Evolutionary conservation across 1,140 invertebrate species (phyloP).

Genomic region (Archegozetes longisetosus): DNA sequence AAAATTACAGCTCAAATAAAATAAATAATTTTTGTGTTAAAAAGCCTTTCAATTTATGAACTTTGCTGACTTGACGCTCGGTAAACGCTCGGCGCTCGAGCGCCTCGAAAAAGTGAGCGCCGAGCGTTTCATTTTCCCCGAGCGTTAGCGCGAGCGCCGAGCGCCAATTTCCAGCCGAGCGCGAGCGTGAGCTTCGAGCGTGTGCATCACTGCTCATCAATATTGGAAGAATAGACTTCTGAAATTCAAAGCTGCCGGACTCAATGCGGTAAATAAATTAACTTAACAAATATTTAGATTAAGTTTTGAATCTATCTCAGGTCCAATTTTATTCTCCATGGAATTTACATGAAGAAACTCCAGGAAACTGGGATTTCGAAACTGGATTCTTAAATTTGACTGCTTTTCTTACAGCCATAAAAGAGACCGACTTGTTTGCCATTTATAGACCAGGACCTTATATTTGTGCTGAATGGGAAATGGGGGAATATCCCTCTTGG

Average conservation of each 20-base stretch:
- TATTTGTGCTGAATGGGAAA: slow-evolving; percentile 46
- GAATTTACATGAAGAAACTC: slow-evolving; percentile 33
- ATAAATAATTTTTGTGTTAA: no score
- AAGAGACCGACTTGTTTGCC: slow-evolving; percentile 33
- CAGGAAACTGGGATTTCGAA: slow-evolving; percentile 22
- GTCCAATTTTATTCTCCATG: slow-evolving; percentile 38
- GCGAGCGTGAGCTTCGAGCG: no score
- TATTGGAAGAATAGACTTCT: slow-evolving; percentile 67
- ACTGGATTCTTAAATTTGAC: slow-evolving; percentile 25
- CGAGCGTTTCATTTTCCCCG: no score
- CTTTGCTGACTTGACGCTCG: no score
- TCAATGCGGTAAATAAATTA: slow-evolving; percentile 52
- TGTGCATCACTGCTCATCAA: no score
- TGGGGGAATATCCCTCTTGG: slow-evolving; percentile 24
- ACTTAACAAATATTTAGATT: neutral
- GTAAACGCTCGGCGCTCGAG: no score
- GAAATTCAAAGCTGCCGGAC: slow-evolving; percentile 65
- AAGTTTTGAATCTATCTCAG: no score
- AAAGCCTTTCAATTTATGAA: no score
- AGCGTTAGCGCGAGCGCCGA: no score
- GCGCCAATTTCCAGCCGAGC: no score
- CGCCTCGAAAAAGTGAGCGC: no score
- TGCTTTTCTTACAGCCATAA: slow-evolving; percentile 34
- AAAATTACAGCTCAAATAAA: no score
- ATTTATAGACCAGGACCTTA: slow-evolving; percentile 36